These are phyloP conservation scores for Orbicella faveolata DNA, from an alignment of 64 coral and sea anemone genomes.

Conservation along the genomic window DNA sequence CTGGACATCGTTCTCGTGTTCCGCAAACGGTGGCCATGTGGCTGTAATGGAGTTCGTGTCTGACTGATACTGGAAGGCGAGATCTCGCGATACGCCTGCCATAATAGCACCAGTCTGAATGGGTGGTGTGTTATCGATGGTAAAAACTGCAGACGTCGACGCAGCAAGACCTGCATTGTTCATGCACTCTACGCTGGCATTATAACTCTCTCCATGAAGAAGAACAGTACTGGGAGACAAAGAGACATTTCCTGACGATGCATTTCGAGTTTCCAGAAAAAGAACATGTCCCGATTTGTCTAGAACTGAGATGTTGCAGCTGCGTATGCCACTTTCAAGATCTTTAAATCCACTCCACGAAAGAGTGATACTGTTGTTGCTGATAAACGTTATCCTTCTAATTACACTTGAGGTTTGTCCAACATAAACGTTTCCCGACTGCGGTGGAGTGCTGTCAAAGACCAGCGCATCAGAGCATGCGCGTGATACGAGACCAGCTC, in stretches of 20 bases:
- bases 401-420: neutral
- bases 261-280: neutral
- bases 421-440: constrained; percentile 27
- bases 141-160: constrained; percentile 17
- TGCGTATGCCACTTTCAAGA: constrained; percentile 51
- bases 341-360: constrained; percentile 65
- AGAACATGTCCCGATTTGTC: neutral
- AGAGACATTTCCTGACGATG: neutral
- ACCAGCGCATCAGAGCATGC: constrained; percentile 65
- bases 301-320: constrained; percentile 26
- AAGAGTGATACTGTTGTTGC: neutral
- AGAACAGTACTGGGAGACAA: neutral
- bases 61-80: constrained; percentile 43
- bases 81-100: constrained; percentile 12
- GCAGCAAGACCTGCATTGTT: constrained; percentile 58
- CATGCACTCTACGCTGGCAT: constrained; percentile 35
- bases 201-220: constrained; percentile 15
- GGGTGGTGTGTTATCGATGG: constrained; percentile 55
- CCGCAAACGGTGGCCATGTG: constrained; percentile 54
- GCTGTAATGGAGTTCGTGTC: constrained; percentile 28
- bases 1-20: constrained; percentile 33
- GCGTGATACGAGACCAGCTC: constrained; percentile 45
- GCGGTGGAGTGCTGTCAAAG: constrained; percentile 53
- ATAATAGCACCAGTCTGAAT: constrained; percentile 13
- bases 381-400: constrained; percentile 4